Base-by-base conservation (phyloP, 2,113 vertebrate species). In the Planiliza haematocheilus region DNA sequence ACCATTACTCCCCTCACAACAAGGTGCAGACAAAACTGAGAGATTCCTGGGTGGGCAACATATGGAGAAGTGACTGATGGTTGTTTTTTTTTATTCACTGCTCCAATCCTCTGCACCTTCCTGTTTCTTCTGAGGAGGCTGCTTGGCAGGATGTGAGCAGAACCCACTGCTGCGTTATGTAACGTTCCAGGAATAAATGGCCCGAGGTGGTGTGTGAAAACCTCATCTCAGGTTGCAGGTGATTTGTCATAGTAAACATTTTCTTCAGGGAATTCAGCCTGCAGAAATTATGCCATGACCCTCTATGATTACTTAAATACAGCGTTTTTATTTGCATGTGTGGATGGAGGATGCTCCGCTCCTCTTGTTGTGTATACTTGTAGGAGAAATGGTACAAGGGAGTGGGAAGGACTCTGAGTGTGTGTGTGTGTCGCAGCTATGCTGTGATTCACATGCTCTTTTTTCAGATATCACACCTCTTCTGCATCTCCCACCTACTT, bases 171-270 rank as follows among this genome's bases (percentile, higher is more conserved):
- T 45, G 57, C 0, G 10, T 92, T 91, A 86, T 61, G 70, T 82
- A 91, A 91, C 1, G 0, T 69, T 88, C 85, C 86, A 80, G 68
- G 74, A 92, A 89, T 84, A 90, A 87, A 88, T 79, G 79, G 50
- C 73, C 72, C 0, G 62, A 74, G 81, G 84, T 79, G 70, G 38
- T 57, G 63, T 79, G 63, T 77, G 57, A 75, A 81, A 83, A 80
- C 34, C 75, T 83, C 71, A 62, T 53, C 61, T 69, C 34, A 60
- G 72, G 67, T 85, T 75, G 71, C 77, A 86, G 85, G 81, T 89
- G 75, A 83, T 86, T 77, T 78, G 36, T 60, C 13, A 77, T 50
- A 75, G 64, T 81, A 78, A 78, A 83, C 45, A 64, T 21, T 78
- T 83, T 73, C 52, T 38, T 60, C 13, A 45, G 48, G 57, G 51